phyloP scores from a whole-genome alignment of 1,140 invertebrate species.

The Helicoverpa zea region DNA sequence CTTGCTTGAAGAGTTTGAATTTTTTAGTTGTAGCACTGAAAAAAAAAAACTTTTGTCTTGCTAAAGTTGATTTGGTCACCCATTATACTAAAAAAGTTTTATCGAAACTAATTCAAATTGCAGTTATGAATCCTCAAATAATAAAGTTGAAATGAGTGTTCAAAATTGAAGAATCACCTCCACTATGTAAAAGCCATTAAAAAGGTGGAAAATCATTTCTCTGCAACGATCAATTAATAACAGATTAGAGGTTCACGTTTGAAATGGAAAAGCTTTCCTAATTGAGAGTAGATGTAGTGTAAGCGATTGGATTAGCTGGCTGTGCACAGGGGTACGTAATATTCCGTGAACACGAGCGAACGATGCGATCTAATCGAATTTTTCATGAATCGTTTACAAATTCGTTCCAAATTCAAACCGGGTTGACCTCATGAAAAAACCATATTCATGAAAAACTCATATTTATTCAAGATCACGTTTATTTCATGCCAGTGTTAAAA shows the following conservation, averaged over 20 bases:
- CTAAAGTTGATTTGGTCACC: too few relatives aligned
- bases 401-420: slow-evolving; percentile 43
- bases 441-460: slow-evolving; percentile 51
- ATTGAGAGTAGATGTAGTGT: slow-evolving; percentile 39
- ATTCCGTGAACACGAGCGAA: slow-evolving; percentile 52
- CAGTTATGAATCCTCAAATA: too few relatives aligned
- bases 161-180: too few relatives aligned
- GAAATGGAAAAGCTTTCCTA: slow-evolving; percentile 2
- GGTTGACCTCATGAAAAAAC: slow-evolving; percentile 31
- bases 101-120: too few relatives aligned
- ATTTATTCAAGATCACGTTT: slow-evolving; percentile 49
- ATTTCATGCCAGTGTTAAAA: slow-evolving; percentile 25
- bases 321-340: slow-evolving; percentile 36
- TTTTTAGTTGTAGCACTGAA: too few relatives aligned
- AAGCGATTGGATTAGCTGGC: slow-evolving; percentile 40
- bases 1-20: too few relatives aligned
- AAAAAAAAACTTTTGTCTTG: too few relatives aligned
- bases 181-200: too few relatives aligned
- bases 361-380: slow-evolving; percentile 56
- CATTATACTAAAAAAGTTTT: too few relatives aligned
- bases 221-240: slow-evolving; percentile 5
- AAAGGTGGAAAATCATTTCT: too few relatives aligned
- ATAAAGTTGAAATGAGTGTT: too few relatives aligned
- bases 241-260: background rate
- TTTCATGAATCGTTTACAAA: slow-evolving; percentile 56